Evolutionary conservation across 1,140 invertebrate species (phyloP).

Genomic region (Achatina immaculata): DNA sequence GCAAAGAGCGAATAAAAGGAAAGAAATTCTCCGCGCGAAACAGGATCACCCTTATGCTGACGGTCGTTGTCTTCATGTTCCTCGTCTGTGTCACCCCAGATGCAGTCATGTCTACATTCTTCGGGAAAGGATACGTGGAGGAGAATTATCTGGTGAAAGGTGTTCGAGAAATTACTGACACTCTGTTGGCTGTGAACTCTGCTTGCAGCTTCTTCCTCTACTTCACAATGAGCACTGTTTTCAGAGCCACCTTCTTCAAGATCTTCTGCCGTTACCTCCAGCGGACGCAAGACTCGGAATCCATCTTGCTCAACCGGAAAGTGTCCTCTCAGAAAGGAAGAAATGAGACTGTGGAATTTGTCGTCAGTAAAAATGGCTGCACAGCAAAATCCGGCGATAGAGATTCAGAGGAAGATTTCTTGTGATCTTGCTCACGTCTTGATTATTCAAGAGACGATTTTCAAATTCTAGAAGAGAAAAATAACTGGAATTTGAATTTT

Average conservation of each 20-base stretch:
- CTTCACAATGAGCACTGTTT: conserved; percentile 82
- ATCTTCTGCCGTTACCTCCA: conserved; percentile 38
- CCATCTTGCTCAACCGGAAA: neutral
- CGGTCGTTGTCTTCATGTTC: conserved; percentile 82
- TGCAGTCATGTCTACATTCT: conserved; percentile 76
- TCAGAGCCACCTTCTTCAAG: conserved; percentile 63
- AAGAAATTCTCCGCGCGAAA: conserved; percentile 63
- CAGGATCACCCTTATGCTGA: conserved; percentile 83
- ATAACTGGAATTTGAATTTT: too few relatives aligned
- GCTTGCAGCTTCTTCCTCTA: conserved; percentile 83
- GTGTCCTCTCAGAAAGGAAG: neutral
- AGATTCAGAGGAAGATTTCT: neutral
- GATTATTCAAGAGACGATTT: too few relatives aligned
- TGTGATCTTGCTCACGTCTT: too few relatives aligned
- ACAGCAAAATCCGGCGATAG: neutral
- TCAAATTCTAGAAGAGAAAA: too few relatives aligned
- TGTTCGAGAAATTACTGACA: conserved; percentile 82
- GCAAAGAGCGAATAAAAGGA: conserved; percentile 62
- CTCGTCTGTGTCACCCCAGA: conserved; percentile 82
- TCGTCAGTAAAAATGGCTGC: neutral
- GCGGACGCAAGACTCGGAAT: neutral
- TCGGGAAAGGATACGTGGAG: conserved; percentile 68
- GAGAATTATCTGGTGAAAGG: conserved; percentile 71
- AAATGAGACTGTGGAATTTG: neutral
- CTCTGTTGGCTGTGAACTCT: conserved; percentile 82